Evolutionary conservation across 2,888 invertebrate genomes (phyloP).

Genomic region (Zaprionus lineosus): DNA sequence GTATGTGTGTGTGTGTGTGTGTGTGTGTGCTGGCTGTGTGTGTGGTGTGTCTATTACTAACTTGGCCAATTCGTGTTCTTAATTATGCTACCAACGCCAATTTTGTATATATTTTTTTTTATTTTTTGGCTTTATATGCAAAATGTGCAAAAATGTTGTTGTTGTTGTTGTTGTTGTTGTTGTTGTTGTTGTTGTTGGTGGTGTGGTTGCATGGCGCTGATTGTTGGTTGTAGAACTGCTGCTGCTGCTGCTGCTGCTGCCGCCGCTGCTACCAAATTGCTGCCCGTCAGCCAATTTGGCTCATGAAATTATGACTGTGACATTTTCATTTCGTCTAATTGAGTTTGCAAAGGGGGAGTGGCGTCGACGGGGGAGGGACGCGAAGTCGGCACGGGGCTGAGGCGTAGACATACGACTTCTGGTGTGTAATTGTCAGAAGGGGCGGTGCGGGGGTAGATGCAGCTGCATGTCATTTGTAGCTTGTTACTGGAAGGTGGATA

Average conservation of each 20-base stretch:
- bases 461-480: background rate
- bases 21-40: constrained; percentile 15
- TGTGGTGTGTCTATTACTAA: constrained; percentile 43
- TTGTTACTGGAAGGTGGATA: constrained; percentile 12
- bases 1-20: constrained; percentile 5
- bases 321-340: constrained; percentile 72
- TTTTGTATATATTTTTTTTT: background rate
- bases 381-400: background rate
- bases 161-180: constrained; percentile 15
- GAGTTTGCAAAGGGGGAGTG: constrained; percentile 24
- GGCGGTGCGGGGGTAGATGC: background rate
- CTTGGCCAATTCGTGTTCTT: constrained; percentile 74
- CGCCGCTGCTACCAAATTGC: constrained; percentile 58
- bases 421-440: background rate
- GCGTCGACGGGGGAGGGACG: background rate
- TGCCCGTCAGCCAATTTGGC: constrained; percentile 65
- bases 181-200: constrained; percentile 28
- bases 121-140: constrained; percentile 38
- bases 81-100: constrained; percentile 61
- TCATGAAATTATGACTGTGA: constrained; percentile 70
- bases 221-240: constrained; percentile 43
- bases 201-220: constrained; percentile 57
- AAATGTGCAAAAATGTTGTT: constrained; percentile 29
- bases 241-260: constrained; percentile 8
- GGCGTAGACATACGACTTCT: background rate